These are phyloP conservation scores for Meandrusa payeni DNA, from an alignment of 2,888 invertebrate species.

Conservation along the genomic window DNA sequence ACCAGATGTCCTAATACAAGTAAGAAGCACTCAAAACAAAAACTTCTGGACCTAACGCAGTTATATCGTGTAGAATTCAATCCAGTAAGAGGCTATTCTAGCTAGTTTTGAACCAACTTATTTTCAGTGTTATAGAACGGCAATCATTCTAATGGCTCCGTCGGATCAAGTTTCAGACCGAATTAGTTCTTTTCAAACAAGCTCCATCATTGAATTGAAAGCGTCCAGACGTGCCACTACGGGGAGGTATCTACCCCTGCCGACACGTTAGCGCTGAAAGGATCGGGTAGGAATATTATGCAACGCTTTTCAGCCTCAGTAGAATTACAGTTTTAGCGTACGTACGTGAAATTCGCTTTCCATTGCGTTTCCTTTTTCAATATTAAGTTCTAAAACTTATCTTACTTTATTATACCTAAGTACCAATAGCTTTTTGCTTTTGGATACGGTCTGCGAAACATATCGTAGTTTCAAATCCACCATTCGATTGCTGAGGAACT, in stretches of 20 bases:
- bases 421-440: no score
- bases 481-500: no score
- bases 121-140: constrained; percentile 47
- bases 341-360: not conserved
- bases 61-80: constrained; percentile 57
- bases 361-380: not conserved
- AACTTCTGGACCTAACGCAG: constrained; percentile 19
- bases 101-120: constrained; percentile 54
- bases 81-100: constrained; percentile 63
- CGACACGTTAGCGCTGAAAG: constrained; percentile 19
- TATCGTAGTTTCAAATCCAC: no score
- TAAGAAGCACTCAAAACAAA: constrained; percentile 20
- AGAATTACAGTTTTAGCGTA: constrained; percentile 12
- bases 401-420: no score
- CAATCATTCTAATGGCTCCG: constrained; percentile 72
- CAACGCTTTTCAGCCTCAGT: constrained; percentile 17
- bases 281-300: constrained; percentile 20
- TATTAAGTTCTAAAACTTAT: no score
- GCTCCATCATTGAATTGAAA: constrained; percentile 68
- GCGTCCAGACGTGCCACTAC: constrained; percentile 47
- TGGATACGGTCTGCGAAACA: no score
- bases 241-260: constrained; percentile 16
- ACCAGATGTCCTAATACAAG: constrained; percentile 12
- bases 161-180: constrained; percentile 57
- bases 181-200: constrained; percentile 71